A percentile compares a stretch with the other conserved stretches of the same genome.
Evolutionary conservation across 2,888 invertebrate species (phyloP).

Genomic region (Luperina nickerlii): DNA sequence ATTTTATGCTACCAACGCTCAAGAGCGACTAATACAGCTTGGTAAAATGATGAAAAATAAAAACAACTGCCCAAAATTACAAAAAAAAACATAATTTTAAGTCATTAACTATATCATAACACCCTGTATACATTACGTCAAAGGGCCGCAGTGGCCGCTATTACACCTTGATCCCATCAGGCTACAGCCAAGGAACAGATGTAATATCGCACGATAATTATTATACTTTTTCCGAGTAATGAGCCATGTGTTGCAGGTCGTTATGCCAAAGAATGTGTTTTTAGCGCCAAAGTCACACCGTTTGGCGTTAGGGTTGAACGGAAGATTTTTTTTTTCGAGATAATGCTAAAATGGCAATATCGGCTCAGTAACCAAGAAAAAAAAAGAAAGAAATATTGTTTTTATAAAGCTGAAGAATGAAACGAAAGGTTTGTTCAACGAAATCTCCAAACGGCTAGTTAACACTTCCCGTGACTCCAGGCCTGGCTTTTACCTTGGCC

Average conservation of each 20-base stretch:
- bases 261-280: constrained; percentile 40
- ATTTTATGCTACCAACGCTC: not conserved
- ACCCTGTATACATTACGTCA: not conserved
- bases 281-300: constrained; percentile 35
- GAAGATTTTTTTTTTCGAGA: not conserved
- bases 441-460: not conserved
- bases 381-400: not conserved
- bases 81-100: not conserved
- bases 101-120: constrained; percentile 6
- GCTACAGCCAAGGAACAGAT: constrained; percentile 26
- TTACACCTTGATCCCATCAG: constrained; percentile 25
- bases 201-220: constrained; percentile 68
- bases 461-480: not conserved
- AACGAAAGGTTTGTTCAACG: not conserved
- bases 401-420: not conserved
- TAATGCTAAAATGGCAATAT: not conserved
- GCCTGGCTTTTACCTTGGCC: not conserved
- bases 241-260: constrained; percentile 60
- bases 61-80: not conserved
- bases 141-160: constrained; percentile 5
- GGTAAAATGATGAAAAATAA: not conserved
- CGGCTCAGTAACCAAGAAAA: not conserved
- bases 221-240: constrained; percentile 70
- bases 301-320: constrained; percentile 44
- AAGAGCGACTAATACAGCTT: not conserved